These are phyloP conservation scores for Agonopterix arenella DNA, from an alignment of 2,888 invertebrate genomes.

Conservation along the genomic window DNA sequence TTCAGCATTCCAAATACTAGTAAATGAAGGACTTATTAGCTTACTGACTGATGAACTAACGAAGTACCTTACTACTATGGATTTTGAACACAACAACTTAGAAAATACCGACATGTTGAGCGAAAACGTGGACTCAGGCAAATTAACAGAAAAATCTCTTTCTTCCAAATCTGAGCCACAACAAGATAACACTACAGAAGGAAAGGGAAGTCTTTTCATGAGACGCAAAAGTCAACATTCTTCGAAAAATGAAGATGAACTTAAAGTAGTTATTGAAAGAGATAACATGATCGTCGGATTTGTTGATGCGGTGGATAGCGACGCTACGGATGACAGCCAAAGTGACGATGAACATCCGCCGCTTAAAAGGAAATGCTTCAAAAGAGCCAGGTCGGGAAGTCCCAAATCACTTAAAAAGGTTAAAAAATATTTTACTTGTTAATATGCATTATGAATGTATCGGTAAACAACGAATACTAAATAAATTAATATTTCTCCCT, in stretches of 20 bases:
- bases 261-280: constrained; percentile 64
- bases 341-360: constrained; percentile 42
- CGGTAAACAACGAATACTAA: neutral
- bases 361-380: constrained; percentile 35
- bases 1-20: constrained; percentile 66
- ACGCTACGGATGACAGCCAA: constrained; percentile 52
- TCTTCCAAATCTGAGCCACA: constrained; percentile 3
- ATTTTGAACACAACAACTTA: constrained; percentile 49
- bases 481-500: constrained; percentile 6
- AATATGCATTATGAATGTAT: neutral
- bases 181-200: constrained; percentile 11
- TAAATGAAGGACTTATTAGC: constrained; percentile 60
- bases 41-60: constrained; percentile 59
- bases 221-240: constrained; percentile 40
- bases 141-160: constrained; percentile 16
- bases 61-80: constrained; percentile 54
- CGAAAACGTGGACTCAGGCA: constrained; percentile 17
- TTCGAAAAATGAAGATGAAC: constrained; percentile 47
- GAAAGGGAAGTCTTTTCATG: constrained; percentile 33
- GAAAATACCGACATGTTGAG: constrained; percentile 23
- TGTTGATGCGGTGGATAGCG: constrained; percentile 57
- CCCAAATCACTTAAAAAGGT: constrained; percentile 49
- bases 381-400: constrained; percentile 46
- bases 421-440: constrained; percentile 5
- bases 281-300: constrained; percentile 70